These are phyloP conservation scores for Machimus rusticus DNA, from an alignment of 2,888 invertebrate genomes.

Conservation along the genomic window DNA sequence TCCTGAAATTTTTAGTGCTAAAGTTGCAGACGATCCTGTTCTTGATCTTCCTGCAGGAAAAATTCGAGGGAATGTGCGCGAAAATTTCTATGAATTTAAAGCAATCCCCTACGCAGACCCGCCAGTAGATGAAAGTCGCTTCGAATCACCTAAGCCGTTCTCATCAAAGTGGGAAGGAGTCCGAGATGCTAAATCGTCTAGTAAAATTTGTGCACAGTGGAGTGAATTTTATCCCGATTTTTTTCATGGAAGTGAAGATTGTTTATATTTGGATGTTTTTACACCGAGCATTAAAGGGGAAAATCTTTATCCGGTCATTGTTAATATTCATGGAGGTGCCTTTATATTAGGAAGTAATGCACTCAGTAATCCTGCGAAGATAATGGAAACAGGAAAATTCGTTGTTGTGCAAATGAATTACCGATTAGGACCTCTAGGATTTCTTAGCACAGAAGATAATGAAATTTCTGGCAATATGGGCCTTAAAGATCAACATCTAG, in stretches of 20 bases:
- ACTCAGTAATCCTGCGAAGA: conserved; percentile 69
- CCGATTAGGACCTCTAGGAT: conserved; percentile 75
- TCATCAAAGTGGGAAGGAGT: conserved; percentile 51
- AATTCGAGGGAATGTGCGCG: conserved; percentile 53
- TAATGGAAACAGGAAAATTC: conserved; percentile 60
- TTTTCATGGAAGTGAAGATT: conserved; percentile 71
- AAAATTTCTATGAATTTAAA: conserved; percentile 67
- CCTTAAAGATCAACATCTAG: conserved; percentile 76
- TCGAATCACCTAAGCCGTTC: conserved; percentile 62
- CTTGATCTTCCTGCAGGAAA: conserved; percentile 53
- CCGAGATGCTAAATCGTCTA: conserved; percentile 67
- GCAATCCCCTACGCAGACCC: conserved; percentile 74
- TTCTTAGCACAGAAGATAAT: conserved; percentile 77
- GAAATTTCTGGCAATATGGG: conserved; percentile 76
- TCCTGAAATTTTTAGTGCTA: background rate
- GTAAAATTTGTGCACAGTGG: conserved; percentile 70
- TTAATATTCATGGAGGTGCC: conserved; percentile 74
- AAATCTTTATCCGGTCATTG: conserved; percentile 68
- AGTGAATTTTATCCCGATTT: conserved; percentile 59
- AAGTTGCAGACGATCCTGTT: conserved; percentile 43
- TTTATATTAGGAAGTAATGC: conserved; percentile 72
- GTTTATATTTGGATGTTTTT: conserved; percentile 71
- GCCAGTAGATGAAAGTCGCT: conserved; percentile 70
- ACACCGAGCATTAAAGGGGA: conserved; percentile 64
- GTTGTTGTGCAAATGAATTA: conserved; percentile 76